Evolutionary conservation across 2,113 vertebrate genomes (phyloP).

Genomic region (Ondatra zibethicus): DNA sequence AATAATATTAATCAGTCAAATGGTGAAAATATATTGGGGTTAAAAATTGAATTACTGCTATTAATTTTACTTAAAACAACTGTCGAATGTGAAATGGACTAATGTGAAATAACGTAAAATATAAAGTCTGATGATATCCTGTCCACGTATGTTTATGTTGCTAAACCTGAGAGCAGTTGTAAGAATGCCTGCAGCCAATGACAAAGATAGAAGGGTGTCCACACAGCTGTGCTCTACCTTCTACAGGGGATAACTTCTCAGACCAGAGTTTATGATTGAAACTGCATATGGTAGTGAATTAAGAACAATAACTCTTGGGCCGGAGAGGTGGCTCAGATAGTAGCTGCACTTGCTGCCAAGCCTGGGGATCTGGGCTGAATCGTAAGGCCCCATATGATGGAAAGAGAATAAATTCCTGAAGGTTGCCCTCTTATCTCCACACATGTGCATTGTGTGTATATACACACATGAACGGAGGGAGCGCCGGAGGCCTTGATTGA

Average conservation of each 20-base stretch:
- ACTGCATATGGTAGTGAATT: background rate
- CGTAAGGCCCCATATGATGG: no score
- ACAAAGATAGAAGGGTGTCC: background rate
- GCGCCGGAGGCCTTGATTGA: no score
- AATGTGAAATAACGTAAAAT: background rate
- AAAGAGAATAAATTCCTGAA: background rate
- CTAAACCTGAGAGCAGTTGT: no score
- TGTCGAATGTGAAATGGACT: background rate
- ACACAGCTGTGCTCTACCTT: no score
- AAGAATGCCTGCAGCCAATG: background rate
- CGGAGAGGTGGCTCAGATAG: background rate
- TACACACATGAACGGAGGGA: no score
- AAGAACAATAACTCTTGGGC: background rate
- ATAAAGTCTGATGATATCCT: background rate
- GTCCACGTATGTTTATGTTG: background rate
- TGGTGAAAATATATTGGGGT: background rate
- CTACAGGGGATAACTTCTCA: accelerated
- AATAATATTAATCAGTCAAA: conserved; percentile 24
- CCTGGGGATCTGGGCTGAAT: background rate
- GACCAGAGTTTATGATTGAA: background rate
- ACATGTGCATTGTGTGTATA: background rate
- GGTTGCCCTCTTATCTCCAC: background rate
- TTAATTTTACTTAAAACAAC: background rate
- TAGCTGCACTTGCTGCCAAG: no score
- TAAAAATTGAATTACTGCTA: background rate